These are phyloP conservation scores for Arremon brunneinucha DNA, from an alignment of 2,797 vertebrate genomes.

Conservation along the genomic window DNA sequence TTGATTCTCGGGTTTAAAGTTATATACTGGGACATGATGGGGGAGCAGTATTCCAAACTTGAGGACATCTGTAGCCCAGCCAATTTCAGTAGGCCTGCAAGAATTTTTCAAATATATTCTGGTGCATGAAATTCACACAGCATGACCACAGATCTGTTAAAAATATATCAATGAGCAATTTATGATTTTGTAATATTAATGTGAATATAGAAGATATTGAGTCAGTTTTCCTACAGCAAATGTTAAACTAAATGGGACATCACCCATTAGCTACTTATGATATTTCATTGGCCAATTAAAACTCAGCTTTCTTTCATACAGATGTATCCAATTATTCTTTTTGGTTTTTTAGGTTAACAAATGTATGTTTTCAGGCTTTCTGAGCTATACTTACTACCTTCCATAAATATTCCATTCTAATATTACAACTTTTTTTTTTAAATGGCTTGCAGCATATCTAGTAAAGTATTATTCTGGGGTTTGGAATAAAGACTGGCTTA, in stretches of 20 bases:
- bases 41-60: not conserved
- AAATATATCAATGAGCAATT: not conserved
- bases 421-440: not conserved
- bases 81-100: not conserved
- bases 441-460: not conserved
- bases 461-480: constrained; percentile 1
- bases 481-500: not conserved
- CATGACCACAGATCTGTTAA: not conserved
- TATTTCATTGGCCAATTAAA: not conserved
- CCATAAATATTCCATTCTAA: constrained; percentile 23
- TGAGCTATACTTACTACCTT: constrained; percentile 12
- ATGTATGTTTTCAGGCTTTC: constrained; percentile 19
- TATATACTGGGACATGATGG: not conserved
- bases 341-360: not conserved
- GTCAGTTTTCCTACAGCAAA: not conserved
- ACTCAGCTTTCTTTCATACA: not conserved
- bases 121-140: not conserved
- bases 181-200: not conserved
- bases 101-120: not conserved
- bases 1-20: not conserved
- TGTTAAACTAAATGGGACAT: not conserved
- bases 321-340: not conserved
- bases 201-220: not conserved
- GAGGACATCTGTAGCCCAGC: not conserved
- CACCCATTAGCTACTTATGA: not conserved